Evolutionary conservation across 1,140 invertebrate species (phyloP).

Genomic region (Philopotamus ludificatus): DNA sequence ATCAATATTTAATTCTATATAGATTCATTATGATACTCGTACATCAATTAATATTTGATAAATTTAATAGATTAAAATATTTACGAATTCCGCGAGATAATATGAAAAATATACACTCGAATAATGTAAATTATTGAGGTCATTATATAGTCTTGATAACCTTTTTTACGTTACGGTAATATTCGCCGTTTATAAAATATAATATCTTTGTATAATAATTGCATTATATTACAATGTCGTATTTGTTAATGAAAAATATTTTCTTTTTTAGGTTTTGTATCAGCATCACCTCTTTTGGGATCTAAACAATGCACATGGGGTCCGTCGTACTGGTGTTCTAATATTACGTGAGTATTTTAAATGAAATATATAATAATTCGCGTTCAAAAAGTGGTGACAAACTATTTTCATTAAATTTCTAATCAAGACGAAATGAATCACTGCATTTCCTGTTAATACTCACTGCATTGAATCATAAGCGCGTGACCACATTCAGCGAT

Average conservation of each 20-base stretch:
- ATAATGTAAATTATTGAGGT: not conserved
- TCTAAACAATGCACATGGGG: conserved; percentile 73
- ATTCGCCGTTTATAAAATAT: not conserved
- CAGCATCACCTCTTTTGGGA: conserved; percentile 55
- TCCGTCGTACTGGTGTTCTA: conserved; percentile 81
- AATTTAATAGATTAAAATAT: too few species aligned
- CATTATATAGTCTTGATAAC: not conserved
- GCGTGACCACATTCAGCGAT: too few species aligned
- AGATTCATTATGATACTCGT: too few species aligned
- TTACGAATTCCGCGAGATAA: not conserved
- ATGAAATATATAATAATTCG: too few species aligned
- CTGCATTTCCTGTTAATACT: too few species aligned
- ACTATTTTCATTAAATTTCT: too few species aligned
- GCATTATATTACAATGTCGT: not conserved
- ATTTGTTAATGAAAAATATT: not conserved
- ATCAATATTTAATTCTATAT: too few species aligned
- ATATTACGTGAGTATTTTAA: conserved; percentile 72
- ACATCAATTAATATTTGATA: too few species aligned
- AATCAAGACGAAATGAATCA: too few species aligned
- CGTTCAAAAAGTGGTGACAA: too few species aligned
- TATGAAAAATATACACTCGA: not conserved
- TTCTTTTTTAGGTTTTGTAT: conserved; percentile 39
- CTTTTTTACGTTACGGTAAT: not conserved
- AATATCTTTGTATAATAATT: too few species aligned
- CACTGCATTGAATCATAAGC: too few species aligned